These are phyloP conservation scores for Monomorium pharaonis DNA, from an alignment of 1,140 invertebrate genomes.

Conservation along the genomic window DNA sequence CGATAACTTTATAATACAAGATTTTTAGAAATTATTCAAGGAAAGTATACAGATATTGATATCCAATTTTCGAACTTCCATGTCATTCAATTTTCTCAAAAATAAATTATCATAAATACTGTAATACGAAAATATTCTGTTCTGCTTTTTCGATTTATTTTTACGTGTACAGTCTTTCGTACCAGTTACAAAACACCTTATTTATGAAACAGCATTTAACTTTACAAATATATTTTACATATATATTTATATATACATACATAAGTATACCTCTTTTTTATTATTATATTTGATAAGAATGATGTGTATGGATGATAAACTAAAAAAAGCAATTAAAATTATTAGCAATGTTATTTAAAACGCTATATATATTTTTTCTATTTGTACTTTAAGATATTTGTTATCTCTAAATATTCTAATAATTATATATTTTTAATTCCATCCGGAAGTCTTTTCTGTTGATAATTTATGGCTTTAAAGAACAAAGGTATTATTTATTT, in stretches of 20 bases:
- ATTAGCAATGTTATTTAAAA: constrained; percentile 26
- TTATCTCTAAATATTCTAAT: constrained; percentile 22
- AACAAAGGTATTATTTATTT: constrained; percentile 27
- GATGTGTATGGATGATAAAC: background rate
- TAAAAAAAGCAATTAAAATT: constrained; percentile 23
- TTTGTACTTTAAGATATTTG: constrained; percentile 23
- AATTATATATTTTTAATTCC: too few species aligned
- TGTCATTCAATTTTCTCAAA: background rate
- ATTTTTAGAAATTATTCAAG: background rate
- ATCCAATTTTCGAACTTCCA: background rate
- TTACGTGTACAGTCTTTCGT: constrained; percentile 17
- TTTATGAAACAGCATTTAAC: constrained; percentile 8
- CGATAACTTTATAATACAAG: background rate
- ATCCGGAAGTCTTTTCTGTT: too few species aligned
- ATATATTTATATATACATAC: background rate
- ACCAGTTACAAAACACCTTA: constrained; percentile 12
- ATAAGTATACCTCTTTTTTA: constrained; percentile 27
- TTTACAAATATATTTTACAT: constrained; percentile 2
- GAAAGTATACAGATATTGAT: background rate
- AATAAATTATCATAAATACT: background rate
- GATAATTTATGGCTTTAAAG: constrained; percentile 29
- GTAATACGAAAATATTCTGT: background rate
- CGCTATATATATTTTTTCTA: constrained; percentile 9
- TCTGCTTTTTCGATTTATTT: constrained; percentile 30
- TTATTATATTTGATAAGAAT: constrained; percentile 38